A percentile compares a stretch with the other conserved stretches of the same genome.
These are phyloP conservation scores for Sitobion miscanthi DNA, from an alignment of 1,140 invertebrate species.

Conservation along the genomic window DNA sequence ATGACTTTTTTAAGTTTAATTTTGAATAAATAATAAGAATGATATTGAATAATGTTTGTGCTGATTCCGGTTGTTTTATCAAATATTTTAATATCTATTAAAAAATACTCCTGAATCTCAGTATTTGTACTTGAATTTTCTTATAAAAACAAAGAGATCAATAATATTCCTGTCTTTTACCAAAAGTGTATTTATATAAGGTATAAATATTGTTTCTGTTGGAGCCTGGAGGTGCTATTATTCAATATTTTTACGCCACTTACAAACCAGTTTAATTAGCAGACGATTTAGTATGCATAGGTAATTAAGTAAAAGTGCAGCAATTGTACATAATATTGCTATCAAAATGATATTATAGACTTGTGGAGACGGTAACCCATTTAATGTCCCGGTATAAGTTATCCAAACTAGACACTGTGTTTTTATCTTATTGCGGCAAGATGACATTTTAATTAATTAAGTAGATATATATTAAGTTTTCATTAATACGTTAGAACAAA, in stretches of 20 bases:
- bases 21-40: conserved; percentile 11
- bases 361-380: not conserved
- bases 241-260: no score
- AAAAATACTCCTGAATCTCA: not conserved
- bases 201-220: no score
- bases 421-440: no score
- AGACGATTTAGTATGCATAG: no score
- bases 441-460: no score
- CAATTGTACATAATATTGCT: not conserved
- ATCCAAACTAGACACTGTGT: no score
- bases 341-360: not conserved
- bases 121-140: not conserved
- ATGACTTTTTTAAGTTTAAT: not conserved
- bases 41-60: not conserved
- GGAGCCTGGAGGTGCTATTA: no score
- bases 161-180: not conserved
- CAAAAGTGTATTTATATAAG: no score
- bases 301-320: no score
- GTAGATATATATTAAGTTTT: no score
- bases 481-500: no score
- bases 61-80: not conserved
- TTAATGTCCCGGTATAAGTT: not conserved
- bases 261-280: no score
- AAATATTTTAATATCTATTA: not conserved
- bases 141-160: not conserved